Percentiles rank a stretch among this genome's conserved stretches.
Evolutionary conservation across 2,113 vertebrate genomes (phyloP).

Genomic region (Eolophus roseicapilla): DNA sequence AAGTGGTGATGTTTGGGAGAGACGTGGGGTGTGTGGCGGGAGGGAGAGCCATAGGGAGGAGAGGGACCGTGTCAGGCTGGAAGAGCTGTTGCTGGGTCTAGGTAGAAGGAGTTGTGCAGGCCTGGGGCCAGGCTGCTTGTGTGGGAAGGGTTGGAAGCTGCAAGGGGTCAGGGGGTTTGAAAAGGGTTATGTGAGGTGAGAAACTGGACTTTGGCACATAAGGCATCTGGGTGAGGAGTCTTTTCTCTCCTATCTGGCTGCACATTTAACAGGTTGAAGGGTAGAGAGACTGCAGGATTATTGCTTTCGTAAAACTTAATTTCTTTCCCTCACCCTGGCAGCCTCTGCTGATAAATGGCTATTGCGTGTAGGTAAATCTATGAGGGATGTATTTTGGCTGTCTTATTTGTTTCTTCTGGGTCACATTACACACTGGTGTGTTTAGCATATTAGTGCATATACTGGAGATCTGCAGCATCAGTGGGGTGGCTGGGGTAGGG

Average conservation of each 20-base stretch:
- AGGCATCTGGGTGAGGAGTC: background rate
- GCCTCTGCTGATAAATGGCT: background rate
- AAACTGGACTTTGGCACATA: background rate
- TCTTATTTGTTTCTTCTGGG: background rate
- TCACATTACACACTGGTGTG: background rate
- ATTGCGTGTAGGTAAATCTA: fast-evolving
- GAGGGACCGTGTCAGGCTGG: fast-evolving
- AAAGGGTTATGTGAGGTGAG: background rate
- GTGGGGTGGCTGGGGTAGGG: background rate
- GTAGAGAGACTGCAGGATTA: background rate
- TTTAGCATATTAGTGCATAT: background rate
- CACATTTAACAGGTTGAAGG: background rate
- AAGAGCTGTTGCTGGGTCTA: fast-evolving
- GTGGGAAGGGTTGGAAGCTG: background rate
- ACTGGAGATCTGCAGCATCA: background rate
- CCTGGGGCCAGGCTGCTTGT: background rate
- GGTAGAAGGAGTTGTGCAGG: fast-evolving
- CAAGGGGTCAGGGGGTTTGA: background rate
- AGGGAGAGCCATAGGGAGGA: background rate
- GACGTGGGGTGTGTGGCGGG: fast-evolving
- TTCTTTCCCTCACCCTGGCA: background rate
- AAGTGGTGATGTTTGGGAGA: background rate
- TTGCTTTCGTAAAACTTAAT: background rate
- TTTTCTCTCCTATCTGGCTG: background rate
- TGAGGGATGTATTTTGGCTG: background rate